A percentile compares a stretch with the other conserved stretches of the same genome.
These are phyloP conservation scores for Andrena haemorrhoa DNA, from an alignment of 2,888 invertebrate species.

Conservation along the genomic window DNA sequence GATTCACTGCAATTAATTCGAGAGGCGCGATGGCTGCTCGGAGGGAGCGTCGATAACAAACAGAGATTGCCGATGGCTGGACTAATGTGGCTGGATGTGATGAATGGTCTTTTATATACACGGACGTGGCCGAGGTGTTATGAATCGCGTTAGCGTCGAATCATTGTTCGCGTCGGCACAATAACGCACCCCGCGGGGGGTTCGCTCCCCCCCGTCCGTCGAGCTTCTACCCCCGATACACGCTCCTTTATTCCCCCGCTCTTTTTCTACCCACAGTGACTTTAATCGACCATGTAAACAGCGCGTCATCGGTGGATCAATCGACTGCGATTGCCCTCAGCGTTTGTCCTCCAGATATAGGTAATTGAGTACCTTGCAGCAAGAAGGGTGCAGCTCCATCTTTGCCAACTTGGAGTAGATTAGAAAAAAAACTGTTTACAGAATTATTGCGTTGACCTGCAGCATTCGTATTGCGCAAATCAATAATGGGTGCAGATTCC, in stretches of 20 bases:
- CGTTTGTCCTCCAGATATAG: background rate
- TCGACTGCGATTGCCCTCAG: conserved; percentile 46
- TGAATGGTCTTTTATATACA: conserved; percentile 76
- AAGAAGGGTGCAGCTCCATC: too few relatives aligned
- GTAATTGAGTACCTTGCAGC: background rate
- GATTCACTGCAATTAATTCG: conserved; percentile 33
- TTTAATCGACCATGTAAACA: conserved; percentile 68
- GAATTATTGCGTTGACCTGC: too few relatives aligned
- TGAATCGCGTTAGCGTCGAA: conserved; percentile 78
- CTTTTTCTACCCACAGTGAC: conserved; percentile 18
- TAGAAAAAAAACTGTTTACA: too few relatives aligned
- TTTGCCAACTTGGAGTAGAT: too few relatives aligned
- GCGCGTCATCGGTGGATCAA: conserved; percentile 55
- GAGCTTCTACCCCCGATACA: conserved; percentile 44
- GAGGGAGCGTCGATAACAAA: conserved; percentile 71
- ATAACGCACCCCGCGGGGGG: conserved; percentile 76
- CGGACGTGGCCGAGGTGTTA: conserved; percentile 72
- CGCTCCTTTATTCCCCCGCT: conserved; percentile 10
- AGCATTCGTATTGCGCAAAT: too few relatives aligned
- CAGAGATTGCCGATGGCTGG: conserved; percentile 74
- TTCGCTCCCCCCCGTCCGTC: conserved; percentile 19
- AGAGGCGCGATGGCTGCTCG: conserved; percentile 21
- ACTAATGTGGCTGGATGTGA: conserved; percentile 73
- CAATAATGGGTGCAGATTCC: too few relatives aligned
- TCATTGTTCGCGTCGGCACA: conserved; percentile 79